Evolutionary conservation across 1,140 invertebrate species (phyloP).

Genomic region (Sipha flava): DNA sequence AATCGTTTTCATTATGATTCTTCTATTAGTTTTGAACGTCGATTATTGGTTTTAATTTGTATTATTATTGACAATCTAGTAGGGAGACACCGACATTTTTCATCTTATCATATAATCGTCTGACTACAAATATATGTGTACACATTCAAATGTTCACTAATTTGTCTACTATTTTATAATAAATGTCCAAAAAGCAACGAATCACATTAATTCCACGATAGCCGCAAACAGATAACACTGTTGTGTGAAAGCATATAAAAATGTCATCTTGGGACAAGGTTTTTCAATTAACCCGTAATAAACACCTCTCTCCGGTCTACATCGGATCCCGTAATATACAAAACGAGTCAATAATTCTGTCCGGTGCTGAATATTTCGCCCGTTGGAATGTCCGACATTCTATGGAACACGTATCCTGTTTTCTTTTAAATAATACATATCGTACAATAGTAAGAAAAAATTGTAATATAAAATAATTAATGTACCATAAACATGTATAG

Average conservation of each 20-base stretch:
- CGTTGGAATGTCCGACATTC: constrained; percentile 12
- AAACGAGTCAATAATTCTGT: constrained; percentile 21
- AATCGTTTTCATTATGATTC: neutral
- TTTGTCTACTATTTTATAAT: constrained; percentile 24
- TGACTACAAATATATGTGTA: neutral
- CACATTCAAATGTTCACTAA: neutral
- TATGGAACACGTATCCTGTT: neutral
- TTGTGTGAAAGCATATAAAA: constrained; percentile 28
- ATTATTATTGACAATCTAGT: neutral
- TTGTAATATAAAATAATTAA: neutral
- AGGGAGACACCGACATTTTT: neutral
- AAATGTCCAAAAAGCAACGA: constrained; percentile 17
- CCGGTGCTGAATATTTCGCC: constrained; percentile 30
- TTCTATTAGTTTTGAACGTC: neutral
- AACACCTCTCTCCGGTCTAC: constrained; percentile 12
- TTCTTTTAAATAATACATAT: neutral
- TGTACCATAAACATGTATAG: neutral
- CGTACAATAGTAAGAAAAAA: neutral
- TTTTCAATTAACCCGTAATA: constrained; percentile 29
- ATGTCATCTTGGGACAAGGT: constrained; percentile 22
- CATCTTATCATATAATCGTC: constrained; percentile 4
- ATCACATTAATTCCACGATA: constrained; percentile 22
- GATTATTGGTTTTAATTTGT: neutral
- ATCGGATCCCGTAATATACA: constrained; percentile 14
- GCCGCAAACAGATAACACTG: constrained; percentile 11